Percentiles rank a stretch among this genome's conserved stretches.
Conservation (phyloP, 2,797 vertebrate genomes). For the Malacoraja senta region DNA sequence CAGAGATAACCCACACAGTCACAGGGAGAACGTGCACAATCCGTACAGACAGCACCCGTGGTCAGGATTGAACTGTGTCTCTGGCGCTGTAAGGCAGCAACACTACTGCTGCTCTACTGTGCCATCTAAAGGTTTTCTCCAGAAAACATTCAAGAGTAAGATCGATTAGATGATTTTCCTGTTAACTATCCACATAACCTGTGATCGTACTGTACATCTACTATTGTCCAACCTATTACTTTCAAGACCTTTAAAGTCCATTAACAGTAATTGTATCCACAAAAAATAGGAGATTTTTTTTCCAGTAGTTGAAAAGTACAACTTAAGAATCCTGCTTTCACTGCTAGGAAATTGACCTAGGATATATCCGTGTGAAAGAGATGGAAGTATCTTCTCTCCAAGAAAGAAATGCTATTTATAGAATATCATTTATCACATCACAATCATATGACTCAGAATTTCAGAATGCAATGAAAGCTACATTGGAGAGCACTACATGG, state of each 20-base stretch:
- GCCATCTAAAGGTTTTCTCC: background rate
- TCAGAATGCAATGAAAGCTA: too few relatives aligned
- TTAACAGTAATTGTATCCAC: background rate
- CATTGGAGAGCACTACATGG: too few relatives aligned
- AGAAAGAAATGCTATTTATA: background rate
- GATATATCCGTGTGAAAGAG: background rate
- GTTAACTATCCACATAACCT: background rate
- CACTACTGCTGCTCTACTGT: too few relatives aligned
- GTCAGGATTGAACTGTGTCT: too few relatives aligned
- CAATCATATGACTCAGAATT: background rate
- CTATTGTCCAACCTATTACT: background rate
- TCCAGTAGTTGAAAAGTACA: background rate
- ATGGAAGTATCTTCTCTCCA: background rate
- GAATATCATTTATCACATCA: background rate
- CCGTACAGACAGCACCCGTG: too few relatives aligned
- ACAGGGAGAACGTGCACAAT: too few relatives aligned
- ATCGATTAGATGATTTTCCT: background rate
- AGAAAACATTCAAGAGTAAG: background rate
- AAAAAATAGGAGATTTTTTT: background rate
- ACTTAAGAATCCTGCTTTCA: background rate
- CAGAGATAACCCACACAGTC: too few relatives aligned
- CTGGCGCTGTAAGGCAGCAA: too few relatives aligned
- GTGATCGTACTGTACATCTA: background rate
- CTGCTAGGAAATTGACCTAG: background rate
- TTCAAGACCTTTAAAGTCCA: background rate